phyloP scores from a whole-genome alignment of 2,797 vertebrate species.

The Prionace glauca region DNA sequence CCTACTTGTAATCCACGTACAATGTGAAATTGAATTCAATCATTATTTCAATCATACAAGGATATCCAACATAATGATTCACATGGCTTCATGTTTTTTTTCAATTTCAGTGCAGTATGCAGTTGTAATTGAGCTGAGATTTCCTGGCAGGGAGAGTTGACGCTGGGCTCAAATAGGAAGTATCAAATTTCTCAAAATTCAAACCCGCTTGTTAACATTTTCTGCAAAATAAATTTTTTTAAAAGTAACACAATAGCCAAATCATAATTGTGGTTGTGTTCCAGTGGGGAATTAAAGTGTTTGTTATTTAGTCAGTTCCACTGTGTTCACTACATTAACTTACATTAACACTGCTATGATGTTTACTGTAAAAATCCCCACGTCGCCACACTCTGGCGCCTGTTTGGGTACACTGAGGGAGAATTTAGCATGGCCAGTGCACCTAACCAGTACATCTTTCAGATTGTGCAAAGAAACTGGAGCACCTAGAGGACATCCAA shows the following conservation, averaged over 20 bases:
- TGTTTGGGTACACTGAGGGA: too few species aligned
- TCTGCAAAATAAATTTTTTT: not conserved
- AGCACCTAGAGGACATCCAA: too few species aligned
- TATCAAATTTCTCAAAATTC: not conserved
- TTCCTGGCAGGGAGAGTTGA: not conserved
- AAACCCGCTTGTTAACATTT: not conserved
- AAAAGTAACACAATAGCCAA: not conserved
- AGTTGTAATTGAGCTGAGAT: not conserved
- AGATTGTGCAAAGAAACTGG: too few species aligned
- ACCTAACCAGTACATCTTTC: too few species aligned
- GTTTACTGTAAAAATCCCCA: too few species aligned
- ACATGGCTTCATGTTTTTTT: not conserved
- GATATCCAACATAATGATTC: not conserved
- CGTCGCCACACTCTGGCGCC: too few species aligned
- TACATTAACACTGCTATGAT: too few species aligned
- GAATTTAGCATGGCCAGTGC: too few species aligned
- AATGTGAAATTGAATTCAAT: not conserved
- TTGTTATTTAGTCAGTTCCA: not conserved
- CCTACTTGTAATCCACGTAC: not conserved
- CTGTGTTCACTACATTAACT: too few species aligned
- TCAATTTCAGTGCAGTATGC: not conserved
- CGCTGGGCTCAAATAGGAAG: not conserved
- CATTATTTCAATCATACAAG: not conserved
- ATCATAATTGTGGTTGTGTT: not conserved
- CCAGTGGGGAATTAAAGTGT: not conserved